A percentile compares a stretch with the other conserved stretches of the same genome.
phyloP scores from a whole-genome alignment of 1,140 invertebrate genomes.

The Drosophila lacertosa region DNA sequence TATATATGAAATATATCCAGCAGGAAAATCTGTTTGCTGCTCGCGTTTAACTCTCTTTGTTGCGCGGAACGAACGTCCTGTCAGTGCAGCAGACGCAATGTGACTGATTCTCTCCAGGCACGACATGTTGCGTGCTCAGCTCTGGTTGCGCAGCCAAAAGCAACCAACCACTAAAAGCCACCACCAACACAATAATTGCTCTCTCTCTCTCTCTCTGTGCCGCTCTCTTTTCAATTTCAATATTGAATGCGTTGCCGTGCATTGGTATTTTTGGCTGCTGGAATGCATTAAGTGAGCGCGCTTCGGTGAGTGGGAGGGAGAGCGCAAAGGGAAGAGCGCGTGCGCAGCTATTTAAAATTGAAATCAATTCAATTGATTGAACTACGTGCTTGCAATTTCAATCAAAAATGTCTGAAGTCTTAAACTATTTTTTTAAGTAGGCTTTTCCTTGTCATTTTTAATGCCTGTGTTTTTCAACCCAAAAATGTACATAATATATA shows the following conservation, averaged over 20 bases:
- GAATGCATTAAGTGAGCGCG: neutral
- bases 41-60: slow-evolving; percentile 30
- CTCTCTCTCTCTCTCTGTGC: neutral
- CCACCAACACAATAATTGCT: too few relatives aligned
- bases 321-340: neutral
- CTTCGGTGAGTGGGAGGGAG: too few relatives aligned
- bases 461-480: too few relatives aligned
- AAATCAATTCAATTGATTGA: slow-evolving; percentile 11
- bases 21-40: slow-evolving; percentile 8
- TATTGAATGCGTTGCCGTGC: neutral
- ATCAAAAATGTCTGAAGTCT: too few relatives aligned
- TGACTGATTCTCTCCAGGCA: slow-evolving; percentile 63
- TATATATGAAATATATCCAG: neutral
- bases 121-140: slow-evolving; percentile 54
- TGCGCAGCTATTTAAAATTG: neutral
- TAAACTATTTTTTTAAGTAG: too few relatives aligned
- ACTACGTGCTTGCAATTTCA: too few relatives aligned
- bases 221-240: neutral
- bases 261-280: neutral
- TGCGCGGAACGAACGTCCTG: slow-evolving; percentile 39
- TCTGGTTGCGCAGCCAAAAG: slow-evolving; percentile 6
- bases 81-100: slow-evolving; percentile 49
- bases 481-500: too few relatives aligned
- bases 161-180: slow-evolving; percentile 9
- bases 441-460: too few relatives aligned